These are phyloP conservation scores for Ambastaia sidthimunki DNA, from an alignment of 2,797 vertebrate genomes.

Conservation along the genomic window DNA sequence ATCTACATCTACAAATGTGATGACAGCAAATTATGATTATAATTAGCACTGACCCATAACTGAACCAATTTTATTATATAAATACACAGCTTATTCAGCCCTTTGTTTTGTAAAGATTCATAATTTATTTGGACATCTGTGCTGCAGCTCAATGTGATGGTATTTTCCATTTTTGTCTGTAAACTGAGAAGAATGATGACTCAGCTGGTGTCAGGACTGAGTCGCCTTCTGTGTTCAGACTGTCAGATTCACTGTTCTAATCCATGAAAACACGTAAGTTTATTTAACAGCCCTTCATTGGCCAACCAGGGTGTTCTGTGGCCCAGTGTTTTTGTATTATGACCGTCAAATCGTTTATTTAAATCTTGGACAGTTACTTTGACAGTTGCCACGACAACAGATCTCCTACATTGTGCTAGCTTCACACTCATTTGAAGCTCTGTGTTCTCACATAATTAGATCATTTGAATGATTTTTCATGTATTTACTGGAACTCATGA, in stretches of 20 bases:
- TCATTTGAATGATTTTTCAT: background rate
- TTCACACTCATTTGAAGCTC: background rate
- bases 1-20: conserved; percentile 4
- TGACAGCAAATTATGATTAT: conserved; percentile 14
- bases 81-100: conserved; percentile 3
- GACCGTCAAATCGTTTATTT: background rate
- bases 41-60: conserved; percentile 9
- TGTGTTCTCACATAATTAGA: background rate
- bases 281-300: background rate
- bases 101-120: background rate
- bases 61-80: conserved; percentile 15
- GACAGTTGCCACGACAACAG: background rate
- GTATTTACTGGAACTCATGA: background rate
- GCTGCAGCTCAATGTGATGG: background rate
- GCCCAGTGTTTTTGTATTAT: background rate
- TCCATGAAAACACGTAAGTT: background rate
- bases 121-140: conserved; percentile 9
- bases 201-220: conserved; percentile 36
- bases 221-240: background rate
- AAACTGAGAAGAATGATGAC: conserved; percentile 16
- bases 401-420: background rate
- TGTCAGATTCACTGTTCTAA: background rate
- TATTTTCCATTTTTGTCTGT: conserved; percentile 32
- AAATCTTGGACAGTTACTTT: background rate
- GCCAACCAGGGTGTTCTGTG: background rate